phyloP scores from a whole-genome alignment of 1,140 invertebrate species.

The Bactericera cockerelli region DNA sequence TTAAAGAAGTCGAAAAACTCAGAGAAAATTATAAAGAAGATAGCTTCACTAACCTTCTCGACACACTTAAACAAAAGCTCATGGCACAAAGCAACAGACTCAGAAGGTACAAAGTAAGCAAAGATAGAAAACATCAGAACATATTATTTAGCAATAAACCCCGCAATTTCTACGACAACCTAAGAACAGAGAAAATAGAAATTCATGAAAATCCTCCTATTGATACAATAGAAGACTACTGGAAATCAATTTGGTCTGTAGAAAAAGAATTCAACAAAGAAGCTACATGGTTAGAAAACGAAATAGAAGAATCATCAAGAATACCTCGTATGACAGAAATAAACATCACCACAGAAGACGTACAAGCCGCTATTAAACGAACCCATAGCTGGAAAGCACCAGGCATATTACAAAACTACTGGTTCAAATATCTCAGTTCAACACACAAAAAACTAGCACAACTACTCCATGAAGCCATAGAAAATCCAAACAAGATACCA shows the following conservation, averaged over 20 bases:
- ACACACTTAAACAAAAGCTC: not conserved
- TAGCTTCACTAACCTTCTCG: no score
- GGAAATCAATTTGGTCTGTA: not conserved
- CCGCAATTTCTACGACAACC: not conserved
- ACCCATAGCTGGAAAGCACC: constrained; percentile 11
- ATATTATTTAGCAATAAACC: not conserved
- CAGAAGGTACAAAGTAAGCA: not conserved
- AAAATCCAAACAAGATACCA: not conserved
- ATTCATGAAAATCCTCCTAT: not conserved
- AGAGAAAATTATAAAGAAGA: not conserved
- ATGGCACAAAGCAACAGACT: not conserved
- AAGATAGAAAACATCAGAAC: not conserved
- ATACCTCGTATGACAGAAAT: not conserved
- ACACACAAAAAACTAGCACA: not conserved
- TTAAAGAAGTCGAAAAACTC: no score
- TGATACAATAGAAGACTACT: not conserved
- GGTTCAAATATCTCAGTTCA: not conserved
- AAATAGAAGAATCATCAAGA: not conserved
- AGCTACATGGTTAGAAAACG: not conserved
- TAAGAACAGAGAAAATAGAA: not conserved
- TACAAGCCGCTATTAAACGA: not conserved
- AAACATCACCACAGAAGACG: not conserved
- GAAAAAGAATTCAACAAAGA: not conserved
- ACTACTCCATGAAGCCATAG: not conserved
- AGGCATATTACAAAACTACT: constrained; percentile 9